Percentiles rank a stretch among this genome's conserved stretches.
Conservation (phyloP, 1,140 invertebrate species). For the Trigoniulus corallinus region DNA sequence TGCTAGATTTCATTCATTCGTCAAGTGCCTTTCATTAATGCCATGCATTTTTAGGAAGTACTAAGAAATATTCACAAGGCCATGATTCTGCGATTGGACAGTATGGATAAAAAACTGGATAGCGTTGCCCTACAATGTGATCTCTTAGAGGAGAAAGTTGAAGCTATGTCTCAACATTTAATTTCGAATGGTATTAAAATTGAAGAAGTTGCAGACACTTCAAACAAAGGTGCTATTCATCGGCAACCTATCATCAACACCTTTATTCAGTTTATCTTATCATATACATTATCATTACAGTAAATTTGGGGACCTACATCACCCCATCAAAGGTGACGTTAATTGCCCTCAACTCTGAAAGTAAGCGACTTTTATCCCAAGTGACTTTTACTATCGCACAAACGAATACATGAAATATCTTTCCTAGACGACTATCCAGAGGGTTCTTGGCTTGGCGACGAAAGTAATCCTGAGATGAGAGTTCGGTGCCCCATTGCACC, state of each 20-base stretch:
- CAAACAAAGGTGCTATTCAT: neutral
- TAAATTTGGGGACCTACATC: constrained; percentile 3
- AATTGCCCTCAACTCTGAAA: constrained; percentile 6
- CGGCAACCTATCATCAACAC: constrained; percentile 2
- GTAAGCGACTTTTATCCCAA: neutral
- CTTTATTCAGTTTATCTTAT: neutral
- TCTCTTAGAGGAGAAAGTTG: constrained; percentile 2
- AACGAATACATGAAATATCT: constrained; percentile 3
- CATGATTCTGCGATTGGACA: neutral
- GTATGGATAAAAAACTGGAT: constrained; percentile 2
- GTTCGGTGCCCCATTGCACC: constrained; percentile 33
- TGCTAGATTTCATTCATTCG: too few species aligned
- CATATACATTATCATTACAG: neutral
- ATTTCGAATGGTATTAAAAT: neutral
- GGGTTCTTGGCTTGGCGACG: constrained; percentile 38
- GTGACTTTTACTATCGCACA: constrained; percentile 5
- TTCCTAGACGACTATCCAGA: constrained; percentile 30
- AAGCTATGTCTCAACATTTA: too few species aligned
- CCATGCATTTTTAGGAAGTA: constrained; percentile 4
- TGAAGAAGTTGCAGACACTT: neutral
- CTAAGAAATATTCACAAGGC: neutral
- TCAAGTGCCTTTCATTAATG: too few species aligned
- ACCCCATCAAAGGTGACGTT: constrained; percentile 2
- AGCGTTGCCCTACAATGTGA: neutral
- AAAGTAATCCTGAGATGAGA: constrained; percentile 31